Evolutionary conservation across 1,140 invertebrate genomes (phyloP).

Genomic region (Parasteatoda tepidariorum): DNA sequence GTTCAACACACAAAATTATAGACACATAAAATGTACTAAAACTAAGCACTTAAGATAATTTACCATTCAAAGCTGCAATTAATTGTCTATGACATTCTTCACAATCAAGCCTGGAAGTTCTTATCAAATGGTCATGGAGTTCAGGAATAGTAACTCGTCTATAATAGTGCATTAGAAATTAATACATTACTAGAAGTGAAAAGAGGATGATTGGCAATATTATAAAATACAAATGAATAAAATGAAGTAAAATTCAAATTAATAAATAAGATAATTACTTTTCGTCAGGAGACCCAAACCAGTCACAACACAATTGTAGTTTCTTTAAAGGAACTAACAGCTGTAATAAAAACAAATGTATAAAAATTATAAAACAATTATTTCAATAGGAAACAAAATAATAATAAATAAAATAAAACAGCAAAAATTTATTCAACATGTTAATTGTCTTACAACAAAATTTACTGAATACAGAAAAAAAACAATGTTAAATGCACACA

Average conservation of each 20-base stretch:
- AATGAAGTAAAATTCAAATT: too few relatives aligned
- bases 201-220: too few relatives aligned
- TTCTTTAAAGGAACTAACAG: slow-evolving; percentile 76
- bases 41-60: too few relatives aligned
- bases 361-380: background rate
- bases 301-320: slow-evolving; percentile 79
- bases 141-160: slow-evolving; percentile 77
- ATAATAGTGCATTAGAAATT: background rate
- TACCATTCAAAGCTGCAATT: slow-evolving; percentile 76
- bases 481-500: background rate
- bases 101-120: slow-evolving; percentile 75
- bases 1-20: too few relatives aligned
- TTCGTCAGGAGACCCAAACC: slow-evolving; percentile 77
- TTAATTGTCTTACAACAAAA: too few relatives aligned
- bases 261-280: too few relatives aligned
- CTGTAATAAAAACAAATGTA: slow-evolving; percentile 64
- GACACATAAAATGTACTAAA: too few relatives aligned
- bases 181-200: background rate
- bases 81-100: slow-evolving; percentile 76
- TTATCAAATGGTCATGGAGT: slow-evolving; percentile 75
- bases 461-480: too few relatives aligned
- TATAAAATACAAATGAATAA: too few relatives aligned
- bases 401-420: background rate
- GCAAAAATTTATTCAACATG: background rate
- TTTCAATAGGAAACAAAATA: background rate